A percentile compares a stretch with the other conserved stretches of the same genome.
Conservation (phyloP, 2,888 invertebrate genomes). For the Acrobasis consociella region DNA sequence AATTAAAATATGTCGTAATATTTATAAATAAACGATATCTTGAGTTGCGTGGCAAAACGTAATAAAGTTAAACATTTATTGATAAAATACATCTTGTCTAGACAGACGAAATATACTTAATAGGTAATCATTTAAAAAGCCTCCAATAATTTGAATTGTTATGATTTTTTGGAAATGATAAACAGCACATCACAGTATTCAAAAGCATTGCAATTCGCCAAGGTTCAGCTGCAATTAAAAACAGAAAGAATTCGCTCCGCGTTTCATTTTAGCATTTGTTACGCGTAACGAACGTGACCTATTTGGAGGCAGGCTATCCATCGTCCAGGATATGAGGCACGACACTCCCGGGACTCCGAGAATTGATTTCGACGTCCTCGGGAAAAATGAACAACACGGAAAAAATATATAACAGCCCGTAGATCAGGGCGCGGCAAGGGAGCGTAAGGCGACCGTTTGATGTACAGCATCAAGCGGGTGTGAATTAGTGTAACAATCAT, state of each 20-base stretch:
- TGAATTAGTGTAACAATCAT: neutral
- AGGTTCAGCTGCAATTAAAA: neutral
- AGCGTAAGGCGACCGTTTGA: neutral
- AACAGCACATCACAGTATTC: no score
- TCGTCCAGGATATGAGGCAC: conserved; percentile 43
- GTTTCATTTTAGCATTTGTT: conserved; percentile 2
- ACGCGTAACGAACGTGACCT: conserved; percentile 34
- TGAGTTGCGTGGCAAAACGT: no score
- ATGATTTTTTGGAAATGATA: no score
- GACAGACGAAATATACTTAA: no score
- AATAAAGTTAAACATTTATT: no score
- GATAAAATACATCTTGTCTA: no score
- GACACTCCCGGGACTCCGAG: conserved; percentile 42
- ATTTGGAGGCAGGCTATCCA: conserved; percentile 17
- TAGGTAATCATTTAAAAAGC: no score
- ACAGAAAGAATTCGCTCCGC: neutral
- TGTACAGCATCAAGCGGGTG: neutral
- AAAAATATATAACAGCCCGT: conserved; percentile 27
- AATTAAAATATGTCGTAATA: no score
- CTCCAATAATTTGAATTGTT: no score
- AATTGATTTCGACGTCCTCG: conserved; percentile 32
- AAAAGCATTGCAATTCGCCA: no score
- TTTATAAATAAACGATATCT: no score
- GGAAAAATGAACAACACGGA: conserved; percentile 48
- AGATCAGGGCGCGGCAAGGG: conserved; percentile 15